Conservation (phyloP, 2,113 vertebrate species). For the Saimiri boliviensis region DNA sequence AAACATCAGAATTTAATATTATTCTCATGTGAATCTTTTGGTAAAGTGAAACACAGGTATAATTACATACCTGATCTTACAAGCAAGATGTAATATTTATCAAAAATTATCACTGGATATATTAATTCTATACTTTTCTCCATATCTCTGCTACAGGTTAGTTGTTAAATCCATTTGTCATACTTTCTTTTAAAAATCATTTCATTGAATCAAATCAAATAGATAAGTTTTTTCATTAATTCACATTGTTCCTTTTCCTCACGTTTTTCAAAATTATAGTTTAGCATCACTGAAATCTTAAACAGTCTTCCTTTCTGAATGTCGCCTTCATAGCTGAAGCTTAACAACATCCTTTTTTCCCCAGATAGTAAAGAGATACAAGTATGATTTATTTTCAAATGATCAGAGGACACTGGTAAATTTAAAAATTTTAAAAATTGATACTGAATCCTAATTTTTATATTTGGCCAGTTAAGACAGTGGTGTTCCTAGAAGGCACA, state of each 20-base stretch:
- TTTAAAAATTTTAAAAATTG: neutral
- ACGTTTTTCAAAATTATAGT: slow-evolving; percentile 10
- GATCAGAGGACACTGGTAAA: neutral
- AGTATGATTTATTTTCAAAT: neutral
- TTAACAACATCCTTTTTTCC: neutral
- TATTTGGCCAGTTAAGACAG: neutral
- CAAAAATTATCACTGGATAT: neutral
- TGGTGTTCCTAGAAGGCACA: neutral
- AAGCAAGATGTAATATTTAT: neutral
- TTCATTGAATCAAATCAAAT: neutral
- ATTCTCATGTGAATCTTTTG: neutral
- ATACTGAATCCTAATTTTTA: neutral
- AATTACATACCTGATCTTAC: neutral
- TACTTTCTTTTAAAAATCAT: neutral
- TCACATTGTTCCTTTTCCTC: neutral
- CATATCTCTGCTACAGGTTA: neutral
- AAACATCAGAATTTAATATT: neutral
- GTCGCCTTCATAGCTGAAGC: neutral
- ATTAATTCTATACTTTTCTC: neutral
- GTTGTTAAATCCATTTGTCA: neutral
- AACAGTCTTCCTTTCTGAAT: neutral
- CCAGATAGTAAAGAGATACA: neutral
- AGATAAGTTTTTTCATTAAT: neutral
- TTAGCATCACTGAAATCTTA: neutral
- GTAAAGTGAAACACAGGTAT: neutral